Evolutionary conservation across 2,888 invertebrate genomes (phyloP).

Genomic region (Euphydryas editha): DNA sequence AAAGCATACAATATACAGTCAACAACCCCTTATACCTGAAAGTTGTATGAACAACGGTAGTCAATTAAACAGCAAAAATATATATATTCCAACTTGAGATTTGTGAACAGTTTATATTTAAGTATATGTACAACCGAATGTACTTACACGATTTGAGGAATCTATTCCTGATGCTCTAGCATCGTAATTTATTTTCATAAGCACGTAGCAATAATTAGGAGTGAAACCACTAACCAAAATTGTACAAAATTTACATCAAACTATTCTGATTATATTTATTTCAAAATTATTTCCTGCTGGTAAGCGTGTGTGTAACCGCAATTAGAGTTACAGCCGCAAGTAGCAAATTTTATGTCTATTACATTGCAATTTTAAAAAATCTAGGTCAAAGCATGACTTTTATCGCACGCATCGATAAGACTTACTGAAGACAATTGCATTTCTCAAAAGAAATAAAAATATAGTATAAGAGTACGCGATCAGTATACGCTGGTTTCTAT

Average conservation of each 20-base stretch:
- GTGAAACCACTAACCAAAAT: slow-evolving; percentile 27
- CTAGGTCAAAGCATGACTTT: slow-evolving; percentile 4
- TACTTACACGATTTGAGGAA: background rate
- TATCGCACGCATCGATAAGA: slow-evolving; percentile 1
- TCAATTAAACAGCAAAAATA: background rate
- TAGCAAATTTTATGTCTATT: background rate
- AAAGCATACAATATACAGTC: background rate
- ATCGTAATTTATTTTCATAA: background rate
- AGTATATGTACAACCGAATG: background rate
- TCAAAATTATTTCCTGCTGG: slow-evolving; percentile 24
- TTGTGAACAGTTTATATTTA: background rate
- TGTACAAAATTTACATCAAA: slow-evolving; percentile 17
- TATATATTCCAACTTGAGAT: background rate
- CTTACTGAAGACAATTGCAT: background rate
- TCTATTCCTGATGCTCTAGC: no score
- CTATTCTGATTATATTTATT: slow-evolving; percentile 13
- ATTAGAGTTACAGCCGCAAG: slow-evolving; percentile 10
- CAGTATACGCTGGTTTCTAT: slow-evolving; percentile 48
- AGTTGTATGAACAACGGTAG: background rate
- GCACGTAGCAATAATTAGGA: slow-evolving; percentile 19
- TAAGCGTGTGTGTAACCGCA: slow-evolving; percentile 7
- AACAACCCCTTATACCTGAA: background rate
- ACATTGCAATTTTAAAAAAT: slow-evolving; percentile 5
- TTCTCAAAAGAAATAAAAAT: background rate
- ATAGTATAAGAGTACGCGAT: slow-evolving; percentile 7